These are phyloP conservation scores for Drosophila nigrodunni DNA, from an alignment of 1,140 invertebrate species.

Conservation along the genomic window DNA sequence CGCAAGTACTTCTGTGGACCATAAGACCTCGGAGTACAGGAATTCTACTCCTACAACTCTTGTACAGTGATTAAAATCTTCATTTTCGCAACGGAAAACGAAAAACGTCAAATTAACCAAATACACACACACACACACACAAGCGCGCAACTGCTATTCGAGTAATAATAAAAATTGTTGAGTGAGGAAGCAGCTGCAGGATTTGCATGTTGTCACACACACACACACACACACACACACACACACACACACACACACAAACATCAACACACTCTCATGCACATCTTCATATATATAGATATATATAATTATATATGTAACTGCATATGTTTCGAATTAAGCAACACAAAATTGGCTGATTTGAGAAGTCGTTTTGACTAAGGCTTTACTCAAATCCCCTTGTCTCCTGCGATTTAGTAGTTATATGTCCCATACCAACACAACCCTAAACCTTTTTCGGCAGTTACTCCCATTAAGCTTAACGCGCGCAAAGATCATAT, in stretches of 20 bases:
- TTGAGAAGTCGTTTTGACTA: constrained; percentile 13
- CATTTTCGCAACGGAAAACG: constrained; percentile 66
- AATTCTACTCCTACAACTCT: constrained; percentile 23
- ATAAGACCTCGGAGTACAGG: constrained; percentile 41
- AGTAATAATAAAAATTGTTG: constrained; percentile 47
- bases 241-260: constrained; percentile 15
- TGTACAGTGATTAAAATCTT: constrained; percentile 72
- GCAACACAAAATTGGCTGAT: constrained; percentile 17
- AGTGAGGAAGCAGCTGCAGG: constrained; percentile 31
- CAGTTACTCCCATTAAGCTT: constrained; percentile 29
- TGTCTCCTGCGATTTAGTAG: constrained; percentile 43
- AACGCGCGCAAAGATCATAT: constrained; percentile 25
- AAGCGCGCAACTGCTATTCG: constrained; percentile 44
- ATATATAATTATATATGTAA: constrained; percentile 20
- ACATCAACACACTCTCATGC: constrained; percentile 6
- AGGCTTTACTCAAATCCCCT: constrained; percentile 23
- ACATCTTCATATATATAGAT: constrained; percentile 19
- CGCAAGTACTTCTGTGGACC: constrained; percentile 77
- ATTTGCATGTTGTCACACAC: constrained; percentile 23
- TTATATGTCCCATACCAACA: constrained; percentile 8
- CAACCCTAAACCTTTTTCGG: not conserved
- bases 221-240: constrained; percentile 16
- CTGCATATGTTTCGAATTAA: constrained; percentile 30
- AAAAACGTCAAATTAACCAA: constrained; percentile 56
- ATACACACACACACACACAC: constrained; percentile 42